Evolutionary conservation across 2,888 invertebrate genomes (phyloP).

Genomic region (Phortica okadai): DNA sequence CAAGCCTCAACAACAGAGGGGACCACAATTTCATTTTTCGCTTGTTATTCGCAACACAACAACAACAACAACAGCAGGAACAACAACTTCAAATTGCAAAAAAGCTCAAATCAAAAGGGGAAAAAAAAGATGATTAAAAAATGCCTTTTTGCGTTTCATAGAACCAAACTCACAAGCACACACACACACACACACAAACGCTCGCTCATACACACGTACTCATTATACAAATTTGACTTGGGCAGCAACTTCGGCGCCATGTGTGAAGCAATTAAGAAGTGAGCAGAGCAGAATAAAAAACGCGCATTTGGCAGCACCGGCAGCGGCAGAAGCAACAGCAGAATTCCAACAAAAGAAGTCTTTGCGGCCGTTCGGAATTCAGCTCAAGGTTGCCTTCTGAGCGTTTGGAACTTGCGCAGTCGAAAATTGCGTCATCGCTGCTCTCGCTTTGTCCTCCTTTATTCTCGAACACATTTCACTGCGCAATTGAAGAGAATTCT

Average conservation of each 20-base stretch:
- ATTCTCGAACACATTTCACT: not conserved
- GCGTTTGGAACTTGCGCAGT: not conserved
- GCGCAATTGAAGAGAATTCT: not conserved
- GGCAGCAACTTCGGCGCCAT: constrained; percentile 51
- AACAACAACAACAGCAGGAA: not conserved
- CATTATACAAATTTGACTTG: constrained; percentile 49
- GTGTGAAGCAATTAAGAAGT: constrained; percentile 43
- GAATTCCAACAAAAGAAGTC: no score
- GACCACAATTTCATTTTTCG: constrained; percentile 23
- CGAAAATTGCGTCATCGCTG: not conserved
- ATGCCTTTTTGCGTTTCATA: not conserved
- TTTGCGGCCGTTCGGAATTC: not conserved
- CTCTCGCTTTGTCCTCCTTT: not conserved
- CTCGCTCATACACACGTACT: not conserved
- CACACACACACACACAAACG: not conserved
- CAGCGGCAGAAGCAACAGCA: no score
- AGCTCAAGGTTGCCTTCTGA: not conserved
- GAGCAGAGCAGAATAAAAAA: constrained; percentile 25
- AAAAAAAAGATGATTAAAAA: not conserved
- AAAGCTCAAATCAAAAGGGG: not conserved
- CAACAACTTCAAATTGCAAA: no score
- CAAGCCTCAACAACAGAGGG: constrained; percentile 4
- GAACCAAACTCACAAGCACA: not conserved
- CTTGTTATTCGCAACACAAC: constrained; percentile 25
- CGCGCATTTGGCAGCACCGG: not conserved